Base-by-base conservation (phyloP, 2,888 invertebrate genomes). In the Microctonus aethiopoides region DNA sequence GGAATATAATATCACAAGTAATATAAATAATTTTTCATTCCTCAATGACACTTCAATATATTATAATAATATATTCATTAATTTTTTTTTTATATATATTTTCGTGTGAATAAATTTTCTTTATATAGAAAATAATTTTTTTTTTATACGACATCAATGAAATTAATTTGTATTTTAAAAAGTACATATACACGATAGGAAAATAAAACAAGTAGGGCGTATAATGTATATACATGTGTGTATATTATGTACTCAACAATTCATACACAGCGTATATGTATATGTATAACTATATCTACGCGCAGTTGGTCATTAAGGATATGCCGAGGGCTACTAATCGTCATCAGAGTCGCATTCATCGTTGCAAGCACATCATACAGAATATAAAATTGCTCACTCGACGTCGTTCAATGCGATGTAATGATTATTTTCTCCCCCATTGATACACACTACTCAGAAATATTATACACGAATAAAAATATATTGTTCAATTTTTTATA, bases 261-360 rank as follows among this genome's bases (percentile, higher is more conserved):
- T 41, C 57, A 5, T 16, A 68, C 51, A 54, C 59, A 24, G 22
- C 16, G 16, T n/a, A 16, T 16, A 46, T n/a, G 16, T 16, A 46
- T 56, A 62, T 32, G 26, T 16, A 39, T 52, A 39, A 32, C 39
- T 56, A 46, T 63, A n/a, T 46, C 62, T 61, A 59, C 54, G 71
- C 32, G 60, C 39, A 71, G 71, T 61, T 68, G 70, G 70, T 77
- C 77, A 76, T 77, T 76, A 77, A 74, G 75, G 70, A 72, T 57
- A 57, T 78, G 79, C 80, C 78, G 74, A 77, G 78, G 78, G 80
- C 81, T 79, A 80, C 81, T 82, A 82, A 80, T 81, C 81, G 81
- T 82, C 81, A 82, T 82, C 80, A 82, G 81, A 78, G 77, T 77
- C 78, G 79, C 80, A 82, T 82, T 82, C 82, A 82, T 67, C 78